These are phyloP conservation scores for Dione vanillae DNA, from an alignment of 2,888 invertebrate species.

Conservation along the genomic window DNA sequence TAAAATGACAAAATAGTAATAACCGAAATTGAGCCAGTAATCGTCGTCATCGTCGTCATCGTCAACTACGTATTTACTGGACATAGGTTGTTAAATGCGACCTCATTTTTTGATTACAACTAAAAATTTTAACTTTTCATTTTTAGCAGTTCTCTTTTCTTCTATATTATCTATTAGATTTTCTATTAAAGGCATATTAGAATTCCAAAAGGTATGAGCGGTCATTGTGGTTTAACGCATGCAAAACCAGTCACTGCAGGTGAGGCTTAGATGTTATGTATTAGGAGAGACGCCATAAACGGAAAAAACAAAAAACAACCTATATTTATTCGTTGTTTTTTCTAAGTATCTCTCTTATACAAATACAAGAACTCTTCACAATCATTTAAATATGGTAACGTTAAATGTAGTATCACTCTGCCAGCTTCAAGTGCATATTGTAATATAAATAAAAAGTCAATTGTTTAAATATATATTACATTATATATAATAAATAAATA, in stretches of 20 bases:
- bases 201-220: constrained; percentile 64
- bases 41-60: too few species aligned
- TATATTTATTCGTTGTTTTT: constrained; percentile 59
- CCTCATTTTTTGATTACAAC: background rate
- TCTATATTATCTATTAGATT: constrained; percentile 36
- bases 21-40: background rate
- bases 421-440: constrained; percentile 26
- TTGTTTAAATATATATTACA: constrained; percentile 54
- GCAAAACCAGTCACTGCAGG: constrained; percentile 74
- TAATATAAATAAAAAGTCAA: constrained; percentile 42
- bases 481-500: background rate
- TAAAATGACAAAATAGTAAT: too few species aligned
- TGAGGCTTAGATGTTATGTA: constrained; percentile 65
- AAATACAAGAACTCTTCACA: constrained; percentile 20
- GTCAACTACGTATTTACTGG: background rate
- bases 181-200: constrained; percentile 54
- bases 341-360: constrained; percentile 51
- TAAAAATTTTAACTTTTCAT: background rate
- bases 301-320: constrained; percentile 56
- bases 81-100: background rate
- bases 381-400: too few species aligned
- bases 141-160: background rate
- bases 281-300: constrained; percentile 70
- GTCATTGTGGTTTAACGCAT: constrained; percentile 69
- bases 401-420: constrained; percentile 31